A percentile compares a stretch with the other conserved stretches of the same genome.
Conservation (phyloP, 2,888 invertebrate species). For the Caenorhabditis sp. region DNA sequence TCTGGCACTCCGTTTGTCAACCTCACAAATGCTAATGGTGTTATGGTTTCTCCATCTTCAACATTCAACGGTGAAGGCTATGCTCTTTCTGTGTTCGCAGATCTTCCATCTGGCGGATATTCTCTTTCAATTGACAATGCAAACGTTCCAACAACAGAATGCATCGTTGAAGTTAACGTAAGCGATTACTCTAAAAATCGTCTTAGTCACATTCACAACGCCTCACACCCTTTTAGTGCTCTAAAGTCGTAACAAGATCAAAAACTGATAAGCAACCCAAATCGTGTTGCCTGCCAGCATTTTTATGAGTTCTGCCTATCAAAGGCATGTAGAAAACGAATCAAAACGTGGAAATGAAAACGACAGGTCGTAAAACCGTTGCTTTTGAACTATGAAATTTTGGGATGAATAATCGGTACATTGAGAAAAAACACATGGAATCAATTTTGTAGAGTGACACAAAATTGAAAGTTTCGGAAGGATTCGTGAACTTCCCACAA, state of each 20-base stretch:
- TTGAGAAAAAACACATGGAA: background rate
- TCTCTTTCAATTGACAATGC: constrained; percentile 65
- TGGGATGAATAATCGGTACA: constrained; percentile 4
- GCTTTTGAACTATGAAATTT: constrained; percentile 23
- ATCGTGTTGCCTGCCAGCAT: constrained; percentile 37
- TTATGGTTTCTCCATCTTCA: constrained; percentile 30
- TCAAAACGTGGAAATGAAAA: constrained; percentile 50
- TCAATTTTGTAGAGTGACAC: constrained; percentile 49
- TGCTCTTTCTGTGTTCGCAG: constrained; percentile 34
- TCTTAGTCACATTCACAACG: constrained; percentile 28
- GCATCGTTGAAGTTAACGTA: constrained; percentile 72
- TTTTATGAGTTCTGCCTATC: constrained; percentile 56
- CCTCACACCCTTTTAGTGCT: constrained; percentile 5
- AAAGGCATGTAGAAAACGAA: constrained; percentile 21
- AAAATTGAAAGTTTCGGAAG: constrained; percentile 53
- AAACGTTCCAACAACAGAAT: constrained; percentile 64
- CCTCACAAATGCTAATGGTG: constrained; percentile 58
- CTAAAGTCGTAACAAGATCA: constrained; percentile 48
- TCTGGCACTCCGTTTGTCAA: constrained; percentile 64
- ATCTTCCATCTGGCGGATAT: constrained; percentile 67
- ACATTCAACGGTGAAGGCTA: constrained; percentile 37
- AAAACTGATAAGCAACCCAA: constrained; percentile 50
- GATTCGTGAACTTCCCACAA: constrained; percentile 65
- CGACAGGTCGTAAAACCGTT: constrained; percentile 43
- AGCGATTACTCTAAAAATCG: constrained; percentile 2